Evolutionary conservation across 2,797 vertebrate species (phyloP), one percentile per base, ranked within the genome.

Genomic region (Crax fasciolata): DNA sequence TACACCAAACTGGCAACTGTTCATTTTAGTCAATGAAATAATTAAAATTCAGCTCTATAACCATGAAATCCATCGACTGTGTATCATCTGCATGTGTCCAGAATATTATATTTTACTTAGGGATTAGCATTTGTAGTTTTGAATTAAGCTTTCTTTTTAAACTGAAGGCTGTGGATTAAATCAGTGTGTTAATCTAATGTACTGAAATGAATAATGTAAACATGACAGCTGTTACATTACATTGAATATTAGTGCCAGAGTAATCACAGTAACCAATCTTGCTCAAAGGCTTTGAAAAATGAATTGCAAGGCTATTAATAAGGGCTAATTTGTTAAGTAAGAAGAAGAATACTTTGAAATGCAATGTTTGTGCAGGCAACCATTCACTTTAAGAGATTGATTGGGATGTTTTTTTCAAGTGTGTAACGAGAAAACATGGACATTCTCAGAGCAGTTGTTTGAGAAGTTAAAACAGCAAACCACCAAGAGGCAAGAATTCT

Each of bases 271-370:
- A 85, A 75, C 52, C 2, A 78, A 66, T 39, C 24, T 91, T 87
- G 7, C 43, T 92, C 71, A 90, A 74, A 92, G 35, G 10, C 52
- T 89, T 93, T 75, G 39, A 91, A 92, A 92, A 92, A 73, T 72
- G 0, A 81, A 10, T 76, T 52, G 8, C 15, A 81, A 87, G 4
- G 10, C 27, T 94, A 85, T 86, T 93, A 81, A 81, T 87, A 89
- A 73, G 16, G 8, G 17, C 4, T 77, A 87, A 91, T 85, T 83
- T 87, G 15, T 20, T 73, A 78, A 88, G 27, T 87, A 58, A 21
- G 15, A 84, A 41, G 59, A 76, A 87, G 35, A 85, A 77, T 68
- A 81, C 46, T 87, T 83, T 70, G 25, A 96, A 89, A 48, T 72
- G 8, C 2, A 87, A 32, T 48, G 20, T 52, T 87, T 96, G 20